Percentiles rank a stretch among this genome's conserved stretches.
Conservation (phyloP, 2,888 invertebrate genomes). For the Eumacrocentrus americanus region DNA sequence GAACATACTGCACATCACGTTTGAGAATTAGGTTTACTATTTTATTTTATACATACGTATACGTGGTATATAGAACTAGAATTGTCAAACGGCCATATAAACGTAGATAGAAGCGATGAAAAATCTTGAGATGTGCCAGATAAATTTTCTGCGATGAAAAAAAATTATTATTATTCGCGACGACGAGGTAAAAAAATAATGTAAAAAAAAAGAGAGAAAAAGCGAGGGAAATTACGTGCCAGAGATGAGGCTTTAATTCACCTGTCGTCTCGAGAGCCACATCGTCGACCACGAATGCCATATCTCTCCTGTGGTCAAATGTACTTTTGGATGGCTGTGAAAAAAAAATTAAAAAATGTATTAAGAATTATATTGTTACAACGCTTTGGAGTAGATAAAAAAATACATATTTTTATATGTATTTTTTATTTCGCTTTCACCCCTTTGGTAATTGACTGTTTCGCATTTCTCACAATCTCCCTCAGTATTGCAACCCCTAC, state of each 20-base stretch:
- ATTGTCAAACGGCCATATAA: background rate
- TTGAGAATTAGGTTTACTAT: background rate
- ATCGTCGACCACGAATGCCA: slow-evolving; percentile 26
- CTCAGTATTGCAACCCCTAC: background rate
- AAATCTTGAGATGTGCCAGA: background rate
- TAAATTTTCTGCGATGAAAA: background rate
- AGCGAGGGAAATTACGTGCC: slow-evolving; percentile 11
- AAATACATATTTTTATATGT: no score
- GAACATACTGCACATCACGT: background rate
- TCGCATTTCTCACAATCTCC: background rate
- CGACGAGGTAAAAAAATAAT: background rate
- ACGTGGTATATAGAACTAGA: background rate
- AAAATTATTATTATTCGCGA: slow-evolving; percentile 15
- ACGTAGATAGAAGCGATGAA: slow-evolving; percentile 2
- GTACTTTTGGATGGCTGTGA: slow-evolving; percentile 7
- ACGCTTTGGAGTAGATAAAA: background rate
- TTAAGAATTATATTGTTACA: background rate
- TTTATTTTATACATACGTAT: no score
- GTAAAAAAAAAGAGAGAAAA: background rate
- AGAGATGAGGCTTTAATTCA: slow-evolving; percentile 31
- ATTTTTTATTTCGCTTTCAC: no score
- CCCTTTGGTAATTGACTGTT: background rate
- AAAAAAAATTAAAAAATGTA: background rate
- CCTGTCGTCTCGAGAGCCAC: slow-evolving; percentile 35
- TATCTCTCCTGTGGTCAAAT: background rate